Conservation (phyloP, 2,113 vertebrate species). For the Tauraco erythrolophus region DNA sequence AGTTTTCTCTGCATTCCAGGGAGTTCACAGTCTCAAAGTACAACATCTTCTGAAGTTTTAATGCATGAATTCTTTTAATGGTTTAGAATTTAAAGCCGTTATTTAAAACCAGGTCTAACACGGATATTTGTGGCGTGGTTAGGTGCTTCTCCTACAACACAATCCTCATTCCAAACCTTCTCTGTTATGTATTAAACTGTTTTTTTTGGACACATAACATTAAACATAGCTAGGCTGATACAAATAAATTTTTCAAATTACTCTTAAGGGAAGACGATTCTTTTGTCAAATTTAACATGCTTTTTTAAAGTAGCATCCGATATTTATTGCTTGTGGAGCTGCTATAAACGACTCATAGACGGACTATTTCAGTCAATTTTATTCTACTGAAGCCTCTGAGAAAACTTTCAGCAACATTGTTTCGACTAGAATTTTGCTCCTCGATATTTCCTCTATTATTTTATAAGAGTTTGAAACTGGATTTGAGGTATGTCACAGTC, state of each 20-base stretch:
- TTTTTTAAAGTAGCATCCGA: neutral
- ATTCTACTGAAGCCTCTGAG: fast-evolving
- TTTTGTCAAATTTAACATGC: neutral
- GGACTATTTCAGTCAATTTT: neutral
- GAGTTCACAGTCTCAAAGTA: neutral
- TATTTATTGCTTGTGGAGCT: neutral
- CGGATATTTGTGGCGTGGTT: neutral
- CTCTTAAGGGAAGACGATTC: neutral
- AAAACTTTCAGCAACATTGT: neutral
- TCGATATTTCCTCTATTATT: neutral
- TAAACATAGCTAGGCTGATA: neutral
- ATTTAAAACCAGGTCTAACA: neutral
- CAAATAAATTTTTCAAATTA: neutral
- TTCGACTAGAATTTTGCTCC: neutral
- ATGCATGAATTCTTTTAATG: neutral
- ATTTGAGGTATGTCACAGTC: neutral
- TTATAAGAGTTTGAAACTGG: neutral
- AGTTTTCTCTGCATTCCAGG: neutral
- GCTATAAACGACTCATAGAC: fast-evolving
- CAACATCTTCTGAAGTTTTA: neutral
- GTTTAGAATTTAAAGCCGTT: neutral
- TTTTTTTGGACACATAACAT: neutral
- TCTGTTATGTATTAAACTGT: fast-evolving
- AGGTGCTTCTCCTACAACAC: neutral
- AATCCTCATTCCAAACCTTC: neutral